A percentile compares a stretch with the other conserved stretches of the same genome.
These are phyloP conservation scores for Halcyon chelicuti DNA, from an alignment of 2,797 vertebrate species.

Conservation along the genomic window DNA sequence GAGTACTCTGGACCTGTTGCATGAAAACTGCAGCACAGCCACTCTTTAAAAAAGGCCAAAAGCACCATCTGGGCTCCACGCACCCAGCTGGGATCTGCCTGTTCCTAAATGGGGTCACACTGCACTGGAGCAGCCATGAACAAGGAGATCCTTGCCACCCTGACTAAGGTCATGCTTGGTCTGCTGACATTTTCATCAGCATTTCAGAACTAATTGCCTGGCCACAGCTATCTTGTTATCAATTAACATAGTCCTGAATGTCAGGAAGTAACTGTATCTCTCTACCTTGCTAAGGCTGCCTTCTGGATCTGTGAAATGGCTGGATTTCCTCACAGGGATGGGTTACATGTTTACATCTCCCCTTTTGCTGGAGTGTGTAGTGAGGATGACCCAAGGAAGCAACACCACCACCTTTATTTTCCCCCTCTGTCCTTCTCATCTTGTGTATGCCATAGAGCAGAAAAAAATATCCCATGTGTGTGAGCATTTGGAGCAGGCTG, in stretches of 20 bases:
- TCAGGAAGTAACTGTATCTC: slow-evolving; percentile 73
- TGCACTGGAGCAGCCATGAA: background rate
- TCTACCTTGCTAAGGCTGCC: background rate
- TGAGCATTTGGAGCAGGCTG: background rate
- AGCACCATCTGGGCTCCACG: background rate
- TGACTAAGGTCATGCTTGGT: background rate
- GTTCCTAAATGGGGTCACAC: accelerated
- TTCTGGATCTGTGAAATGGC: slow-evolving; percentile 48
- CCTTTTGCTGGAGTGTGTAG: background rate
- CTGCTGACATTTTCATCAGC: slow-evolving; percentile 45
- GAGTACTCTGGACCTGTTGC: background rate
- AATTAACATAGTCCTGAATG: slow-evolving; percentile 57
- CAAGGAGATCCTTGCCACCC: background rate
- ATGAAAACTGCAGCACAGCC: background rate
- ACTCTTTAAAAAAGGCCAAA: background rate
- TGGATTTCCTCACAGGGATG: slow-evolving; percentile 58
- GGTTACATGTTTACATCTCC: slow-evolving; percentile 60
- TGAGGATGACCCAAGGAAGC: background rate
- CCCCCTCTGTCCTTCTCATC: background rate
- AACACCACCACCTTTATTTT: background rate
- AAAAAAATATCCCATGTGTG: background rate
- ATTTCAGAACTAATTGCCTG: slow-evolving; percentile 60
- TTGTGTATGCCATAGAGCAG: background rate
- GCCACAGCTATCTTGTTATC: slow-evolving; percentile 44
- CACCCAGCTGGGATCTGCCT: background rate